A percentile compares a stretch with the other conserved stretches of the same genome.
Evolutionary conservation across 2,888 invertebrate species (phyloP).

Genomic region (Ophion slaviceki): DNA sequence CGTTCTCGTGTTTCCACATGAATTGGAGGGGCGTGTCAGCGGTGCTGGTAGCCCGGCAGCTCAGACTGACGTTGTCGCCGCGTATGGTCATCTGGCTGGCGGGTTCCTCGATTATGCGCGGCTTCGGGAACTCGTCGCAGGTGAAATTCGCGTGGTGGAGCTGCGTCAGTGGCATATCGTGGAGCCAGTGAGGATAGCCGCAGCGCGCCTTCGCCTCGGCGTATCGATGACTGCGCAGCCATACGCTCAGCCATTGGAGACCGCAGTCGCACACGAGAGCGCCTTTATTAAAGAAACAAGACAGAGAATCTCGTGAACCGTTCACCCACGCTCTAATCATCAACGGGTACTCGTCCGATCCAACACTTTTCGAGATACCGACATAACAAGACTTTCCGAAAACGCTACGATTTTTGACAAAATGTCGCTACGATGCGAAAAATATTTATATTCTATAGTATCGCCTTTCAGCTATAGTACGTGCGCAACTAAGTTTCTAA

Average conservation of each 20-base stretch:
- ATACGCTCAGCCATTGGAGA: constrained; percentile 93
- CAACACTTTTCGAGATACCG: neutral
- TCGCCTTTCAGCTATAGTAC: too few species aligned
- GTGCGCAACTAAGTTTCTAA: too few species aligned
- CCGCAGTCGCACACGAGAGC: constrained; percentile 95
- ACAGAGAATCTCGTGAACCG: constrained; percentile 7
- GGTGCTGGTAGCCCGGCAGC: constrained; percentile 93
- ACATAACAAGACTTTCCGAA: too few species aligned
- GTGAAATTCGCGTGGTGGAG: constrained; percentile 89
- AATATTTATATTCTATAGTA: too few species aligned
- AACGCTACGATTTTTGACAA: too few species aligned
- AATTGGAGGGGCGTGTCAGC: constrained; percentile 91
- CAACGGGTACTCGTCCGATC: constrained; percentile 1
- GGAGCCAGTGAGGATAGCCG: constrained; percentile 92
- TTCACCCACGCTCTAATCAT: constrained; percentile 14
- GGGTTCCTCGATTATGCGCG: constrained; percentile 92
- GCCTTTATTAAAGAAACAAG: constrained; percentile 77
- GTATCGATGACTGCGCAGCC: constrained; percentile 87
- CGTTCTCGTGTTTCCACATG: constrained; percentile 95
- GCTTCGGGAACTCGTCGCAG: constrained; percentile 93
- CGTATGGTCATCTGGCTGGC: constrained; percentile 93
- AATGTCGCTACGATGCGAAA: too few species aligned
- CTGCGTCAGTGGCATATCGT: constrained; percentile 88
- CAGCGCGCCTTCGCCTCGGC: constrained; percentile 89
- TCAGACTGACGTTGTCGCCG: constrained; percentile 92